Evolutionary conservation across 30 jellyfish, hydroid and myxozoan species (phyloP).

Genomic region (Chrysaora quinquecirrha): DNA sequence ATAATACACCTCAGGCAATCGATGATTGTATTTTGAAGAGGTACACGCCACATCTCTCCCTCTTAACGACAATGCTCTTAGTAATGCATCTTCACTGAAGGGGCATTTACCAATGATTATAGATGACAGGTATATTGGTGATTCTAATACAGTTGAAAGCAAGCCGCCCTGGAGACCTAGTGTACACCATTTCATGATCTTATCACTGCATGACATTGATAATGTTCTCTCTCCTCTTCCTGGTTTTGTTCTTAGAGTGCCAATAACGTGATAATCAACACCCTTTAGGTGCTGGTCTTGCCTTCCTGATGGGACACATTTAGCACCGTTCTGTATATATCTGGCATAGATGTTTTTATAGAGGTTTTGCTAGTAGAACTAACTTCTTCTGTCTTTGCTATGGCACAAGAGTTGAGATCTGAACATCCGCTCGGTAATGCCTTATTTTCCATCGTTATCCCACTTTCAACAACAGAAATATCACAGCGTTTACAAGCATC

Average conservation of each 20-base stretch:
- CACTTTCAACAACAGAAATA: too few species aligned
- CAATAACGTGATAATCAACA: slow-evolving; percentile 65
- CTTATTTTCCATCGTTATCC: too few species aligned
- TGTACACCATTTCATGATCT: slow-evolving; percentile 92
- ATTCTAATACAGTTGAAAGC: slow-evolving; percentile 46
- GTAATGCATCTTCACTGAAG: slow-evolving; percentile 52
- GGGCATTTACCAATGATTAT: slow-evolving; percentile 67
- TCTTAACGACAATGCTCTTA: slow-evolving; percentile 75
- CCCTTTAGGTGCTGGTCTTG: slow-evolving; percentile 86
- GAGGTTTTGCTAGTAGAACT: background rate
- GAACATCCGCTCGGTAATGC: too few species aligned
- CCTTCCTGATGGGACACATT: slow-evolving; percentile 90
- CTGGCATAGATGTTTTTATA: background rate
- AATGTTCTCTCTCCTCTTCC: slow-evolving; percentile 90
- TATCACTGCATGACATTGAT: slow-evolving; percentile 93
- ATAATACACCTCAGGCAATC: slow-evolving; percentile 46
- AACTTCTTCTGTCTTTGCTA: background rate
- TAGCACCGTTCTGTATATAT: slow-evolving; percentile 86
- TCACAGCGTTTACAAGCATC: too few species aligned
- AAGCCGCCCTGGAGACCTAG: slow-evolving; percentile 94
- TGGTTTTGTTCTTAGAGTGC: slow-evolving; percentile 84
- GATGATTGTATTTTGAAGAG: background rate
- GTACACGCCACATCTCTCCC: slow-evolving; percentile 22
- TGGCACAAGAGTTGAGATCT: too few species aligned
- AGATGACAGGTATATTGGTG: slow-evolving; percentile 60